Evolutionary conservation across 2,113 vertebrate genomes (phyloP).

Genomic region (Campylorhamphus procurvoides): DNA sequence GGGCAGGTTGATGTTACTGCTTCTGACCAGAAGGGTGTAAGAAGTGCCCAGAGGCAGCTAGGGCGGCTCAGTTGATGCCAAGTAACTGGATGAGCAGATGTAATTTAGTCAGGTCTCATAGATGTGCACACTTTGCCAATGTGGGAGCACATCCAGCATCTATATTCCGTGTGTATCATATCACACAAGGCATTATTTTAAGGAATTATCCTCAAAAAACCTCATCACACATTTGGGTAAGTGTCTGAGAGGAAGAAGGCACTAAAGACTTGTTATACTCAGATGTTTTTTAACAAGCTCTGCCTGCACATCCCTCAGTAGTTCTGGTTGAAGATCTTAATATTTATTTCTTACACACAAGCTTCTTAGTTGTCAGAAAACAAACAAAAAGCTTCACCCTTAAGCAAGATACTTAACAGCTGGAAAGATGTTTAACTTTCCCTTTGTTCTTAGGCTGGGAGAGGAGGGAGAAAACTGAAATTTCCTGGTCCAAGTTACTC

Average conservation of each 20-base stretch:
- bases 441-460: constrained; percentile 14
- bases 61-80: neutral
- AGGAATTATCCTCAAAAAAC: neutral
- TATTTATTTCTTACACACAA: neutral
- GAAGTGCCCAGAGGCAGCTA: neutral
- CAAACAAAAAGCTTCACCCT: neutral
- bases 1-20: neutral
- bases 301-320: neutral
- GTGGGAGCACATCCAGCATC: neutral
- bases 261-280: neutral
- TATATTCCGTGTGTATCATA: neutral
- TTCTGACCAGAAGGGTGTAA: neutral
- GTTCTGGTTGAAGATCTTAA: neutral
- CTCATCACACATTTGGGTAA: neutral
- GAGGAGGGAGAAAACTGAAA: neutral
- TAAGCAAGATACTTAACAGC: neutral
- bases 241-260: neutral
- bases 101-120: neutral
- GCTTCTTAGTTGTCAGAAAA: neutral
- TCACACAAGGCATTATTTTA: neutral
- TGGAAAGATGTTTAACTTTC: constrained; percentile 16
- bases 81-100: neutral
- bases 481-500: constrained; percentile 25
- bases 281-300: neutral
- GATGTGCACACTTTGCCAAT: neutral